Percentiles rank a stretch among this genome's conserved stretches.
phyloP scores from a whole-genome alignment of 92 coral and sea anemone species.

The Paragorgia papillata region DNA sequence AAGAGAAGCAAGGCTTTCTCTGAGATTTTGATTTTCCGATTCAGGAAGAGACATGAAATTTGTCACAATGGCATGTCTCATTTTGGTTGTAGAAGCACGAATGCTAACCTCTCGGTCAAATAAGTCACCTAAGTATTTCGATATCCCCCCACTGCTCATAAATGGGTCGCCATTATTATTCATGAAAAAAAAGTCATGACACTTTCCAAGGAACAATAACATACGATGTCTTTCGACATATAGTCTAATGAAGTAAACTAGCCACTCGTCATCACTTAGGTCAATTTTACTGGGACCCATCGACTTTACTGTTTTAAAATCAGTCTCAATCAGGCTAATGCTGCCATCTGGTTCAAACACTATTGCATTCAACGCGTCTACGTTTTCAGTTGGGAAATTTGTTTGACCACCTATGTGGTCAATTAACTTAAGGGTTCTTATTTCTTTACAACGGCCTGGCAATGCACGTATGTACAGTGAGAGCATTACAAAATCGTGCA shows the following conservation, averaged over 20 bases:
- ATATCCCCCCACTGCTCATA: neutral
- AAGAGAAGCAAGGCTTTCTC: constrained; percentile 39
- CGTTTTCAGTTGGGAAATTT: constrained; percentile 13
- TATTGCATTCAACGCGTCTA: constrained; percentile 20
- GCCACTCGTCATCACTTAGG: too few species aligned
- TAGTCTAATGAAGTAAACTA: constrained; percentile 32
- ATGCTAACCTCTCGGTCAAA: constrained; percentile 21
- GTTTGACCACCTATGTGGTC: neutral
- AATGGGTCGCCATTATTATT: constrained; percentile 28
- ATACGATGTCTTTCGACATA: constrained; percentile 22
- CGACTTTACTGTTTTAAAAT: constrained; percentile 30
- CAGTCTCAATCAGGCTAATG: too few species aligned
- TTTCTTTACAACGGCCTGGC: constrained; percentile 23
- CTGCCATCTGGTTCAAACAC: constrained; percentile 17
- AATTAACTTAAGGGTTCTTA: constrained; percentile 26
- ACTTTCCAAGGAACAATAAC: too few species aligned
- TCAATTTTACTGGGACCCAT: constrained; percentile 41
- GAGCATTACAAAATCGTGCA: constrained; percentile 22
- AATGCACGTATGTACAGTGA: constrained; percentile 23
- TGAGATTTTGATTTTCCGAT: constrained; percentile 12
- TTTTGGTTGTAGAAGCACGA: constrained; percentile 27
- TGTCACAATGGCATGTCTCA: constrained; percentile 30
- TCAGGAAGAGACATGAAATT: constrained; percentile 18
- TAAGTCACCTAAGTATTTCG: constrained; percentile 30
- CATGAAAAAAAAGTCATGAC: too few species aligned